Base-by-base conservation (phyloP, 2,113 vertebrate genomes). In the Castor canadensis region DNA sequence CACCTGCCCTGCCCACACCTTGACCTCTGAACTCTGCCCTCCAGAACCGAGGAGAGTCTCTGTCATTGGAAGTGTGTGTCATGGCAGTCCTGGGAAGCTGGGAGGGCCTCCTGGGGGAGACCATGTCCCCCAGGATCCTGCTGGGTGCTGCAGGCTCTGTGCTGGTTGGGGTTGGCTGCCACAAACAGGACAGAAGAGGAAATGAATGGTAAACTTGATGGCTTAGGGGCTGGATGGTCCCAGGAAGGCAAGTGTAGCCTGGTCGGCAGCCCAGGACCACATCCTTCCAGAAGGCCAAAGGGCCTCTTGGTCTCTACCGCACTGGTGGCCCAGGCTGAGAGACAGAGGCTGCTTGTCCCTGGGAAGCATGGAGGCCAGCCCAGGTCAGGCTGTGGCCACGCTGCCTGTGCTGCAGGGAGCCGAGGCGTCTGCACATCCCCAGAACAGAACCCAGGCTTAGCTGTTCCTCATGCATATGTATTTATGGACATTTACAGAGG, bases 391-490 rank as follows among this genome's bases (percentile, higher is more conserved):
- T 4, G 58, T 56, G 3, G 71, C 16, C 20, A 4, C 2, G 22
- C 0, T 0, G 35, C 35, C 2, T 8, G 56, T 17, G 2, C 69
- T 13, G 43, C 2, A 1, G 15, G 11, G 45, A 24, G 4, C 3
- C 3, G 26, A 30, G 60, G 26, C 22, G 15, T 1, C 24, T 16
- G 15, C 54, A 19, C 24, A 2, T 20, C 49, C 11, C 81, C 49
- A 2, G 54, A 60, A 43, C 11, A 76, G 56, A 32, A 19, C n/a
- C n/a, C n/a, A n/a, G n/a, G 66, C 26, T 38, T 54, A 1, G 40
- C 82, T 56, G 45, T 2, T 64, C 66, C 85, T 86, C 93, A 38
- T 96, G 71, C 91, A 73, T 93, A 75, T 85, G 89, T 52, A 95
- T 86, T 91, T 45, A 49, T 2, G 75, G 94, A 54, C 66, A 28